Base-by-base conservation (phyloP, 2,113 vertebrate genomes). In the Myxocyprinus asiaticus region DNA sequence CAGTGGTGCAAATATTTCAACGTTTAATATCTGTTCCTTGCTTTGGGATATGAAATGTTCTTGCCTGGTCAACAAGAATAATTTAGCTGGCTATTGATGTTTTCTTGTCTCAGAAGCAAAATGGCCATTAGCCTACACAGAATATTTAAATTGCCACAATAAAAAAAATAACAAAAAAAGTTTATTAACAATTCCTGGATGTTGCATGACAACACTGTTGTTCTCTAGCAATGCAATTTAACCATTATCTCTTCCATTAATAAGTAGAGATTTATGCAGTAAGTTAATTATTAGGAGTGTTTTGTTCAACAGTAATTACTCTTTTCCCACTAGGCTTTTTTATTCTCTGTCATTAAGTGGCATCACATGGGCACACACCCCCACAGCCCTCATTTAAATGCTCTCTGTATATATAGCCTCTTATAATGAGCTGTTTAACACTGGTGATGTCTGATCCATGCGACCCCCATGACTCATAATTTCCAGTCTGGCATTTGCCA, bases 241-340 rank as follows among this genome's bases (percentile, higher is more conserved):
- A 45, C 55, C 42, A 83, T 79, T 79, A 66, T 74, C 47, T 67
- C 15, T 56, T 55, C 48, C 43, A 15, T 53, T 56, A 76, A 79
- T 50, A 67, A 59, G 64, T n/a, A 43, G 63, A 47, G 42, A 7
- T 68, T 50, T 53, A 45, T 47, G 77, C 17, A 62, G 15, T 58
- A 33, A 50, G 61, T 67, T 58, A 71, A 61, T 76, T 83, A n/a
- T 78, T 33, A 47, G 22, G 55, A 79, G 67, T 22, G 62, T 66
- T 80, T 72, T 51, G 67, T 77, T 33, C 22, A 33, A 3, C 22
- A 33, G 61, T 7, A 77, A 77, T 64, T 62, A 45, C 22, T 33
- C 22, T 48, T 81, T 70, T 70, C 51, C 48, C 22, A 12, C 50
- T 55, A 55, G 50, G 22, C 22, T 33, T 33, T 69, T 56, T 76